phyloP scores from a whole-genome alignment of 1,140 invertebrate species.

The Glossosoma conforme region DNA sequence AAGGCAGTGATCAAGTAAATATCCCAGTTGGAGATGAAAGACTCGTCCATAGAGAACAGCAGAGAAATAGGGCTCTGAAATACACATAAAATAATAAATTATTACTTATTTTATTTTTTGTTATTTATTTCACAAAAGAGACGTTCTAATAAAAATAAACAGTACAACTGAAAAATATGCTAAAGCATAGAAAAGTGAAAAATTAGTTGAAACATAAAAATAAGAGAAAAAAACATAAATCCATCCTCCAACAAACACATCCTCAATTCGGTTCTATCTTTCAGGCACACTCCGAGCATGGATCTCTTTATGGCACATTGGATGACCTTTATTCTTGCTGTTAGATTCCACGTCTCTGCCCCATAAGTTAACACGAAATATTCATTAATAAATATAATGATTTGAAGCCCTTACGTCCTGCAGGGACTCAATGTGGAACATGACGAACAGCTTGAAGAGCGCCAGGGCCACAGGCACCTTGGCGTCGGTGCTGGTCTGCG shows the following conservation, averaged over 20 bases:
- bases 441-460: conserved; percentile 78
- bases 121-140: not conserved
- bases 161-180: not conserved
- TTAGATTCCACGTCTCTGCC: not conserved
- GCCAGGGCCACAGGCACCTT: conserved; percentile 92
- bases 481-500: conserved; percentile 91
- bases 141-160: not conserved
- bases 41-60: conserved; percentile 60
- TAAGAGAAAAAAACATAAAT: conserved; percentile 5
- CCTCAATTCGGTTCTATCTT: no score
- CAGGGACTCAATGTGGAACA: conserved; percentile 69
- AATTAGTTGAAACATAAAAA: conserved; percentile 6
- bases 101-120: conserved; percentile 2
- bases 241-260: not conserved
- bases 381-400: not conserved
- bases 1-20: conserved; percentile 83
- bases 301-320: no score
- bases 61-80: conserved; percentile 62
- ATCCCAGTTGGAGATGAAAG: conserved; percentile 88
- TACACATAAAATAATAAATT: conserved; percentile 34
- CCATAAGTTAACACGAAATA: no score
- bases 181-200: conserved; percentile 6
- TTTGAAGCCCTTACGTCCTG: conserved; percentile 56
- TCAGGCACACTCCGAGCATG: no score
- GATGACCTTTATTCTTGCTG: not conserved